Evolutionary conservation across 92 coral and sea anemone genomes (phyloP).

Genomic region (Epizoanthus stellaris): DNA sequence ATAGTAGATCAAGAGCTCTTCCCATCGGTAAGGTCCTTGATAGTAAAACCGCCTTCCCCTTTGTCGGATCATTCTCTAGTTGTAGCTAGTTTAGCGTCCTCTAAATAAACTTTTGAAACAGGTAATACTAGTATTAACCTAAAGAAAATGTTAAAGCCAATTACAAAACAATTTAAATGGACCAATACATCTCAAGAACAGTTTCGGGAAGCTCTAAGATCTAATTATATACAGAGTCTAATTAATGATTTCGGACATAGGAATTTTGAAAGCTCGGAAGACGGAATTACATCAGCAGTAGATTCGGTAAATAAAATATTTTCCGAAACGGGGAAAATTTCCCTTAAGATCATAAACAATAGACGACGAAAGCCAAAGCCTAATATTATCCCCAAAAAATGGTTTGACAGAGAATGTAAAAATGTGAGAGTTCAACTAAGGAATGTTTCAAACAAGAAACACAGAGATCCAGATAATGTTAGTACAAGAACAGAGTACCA

Average conservation of each 20-base stretch:
- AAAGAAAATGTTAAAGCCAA: not conserved
- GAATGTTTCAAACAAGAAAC: conserved; percentile 30
- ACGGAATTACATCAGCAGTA: not conserved
- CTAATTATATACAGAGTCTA: conserved; percentile 1
- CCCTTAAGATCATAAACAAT: not conserved
- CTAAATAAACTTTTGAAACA: not conserved
- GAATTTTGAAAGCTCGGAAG: not conserved
- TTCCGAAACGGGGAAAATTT: conserved; percentile 1
- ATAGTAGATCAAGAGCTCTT: conserved; percentile 31
- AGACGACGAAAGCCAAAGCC: conserved; percentile 6
- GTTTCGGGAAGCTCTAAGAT: not conserved
- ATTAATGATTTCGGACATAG: not conserved
- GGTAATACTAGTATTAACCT: conserved; percentile 19
- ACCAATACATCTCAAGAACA: not conserved
- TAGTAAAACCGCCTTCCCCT: conserved; percentile 22
- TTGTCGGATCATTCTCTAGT: conserved; percentile 40
- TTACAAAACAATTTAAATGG: conserved; percentile 13
- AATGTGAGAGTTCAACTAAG: conserved; percentile 10
- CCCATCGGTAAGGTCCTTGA: conserved; percentile 7
- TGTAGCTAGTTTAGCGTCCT: conserved; percentile 1
- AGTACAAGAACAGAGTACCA: conserved; percentile 3
- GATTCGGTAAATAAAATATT: conserved; percentile 13
- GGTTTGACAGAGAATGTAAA: conserved; percentile 31
- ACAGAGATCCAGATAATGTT: conserved; percentile 10
- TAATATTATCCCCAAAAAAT: conserved; percentile 16